Evolutionary conservation across 2,888 invertebrate genomes (phyloP).

Genomic region (Melanostoma mellinum): DNA sequence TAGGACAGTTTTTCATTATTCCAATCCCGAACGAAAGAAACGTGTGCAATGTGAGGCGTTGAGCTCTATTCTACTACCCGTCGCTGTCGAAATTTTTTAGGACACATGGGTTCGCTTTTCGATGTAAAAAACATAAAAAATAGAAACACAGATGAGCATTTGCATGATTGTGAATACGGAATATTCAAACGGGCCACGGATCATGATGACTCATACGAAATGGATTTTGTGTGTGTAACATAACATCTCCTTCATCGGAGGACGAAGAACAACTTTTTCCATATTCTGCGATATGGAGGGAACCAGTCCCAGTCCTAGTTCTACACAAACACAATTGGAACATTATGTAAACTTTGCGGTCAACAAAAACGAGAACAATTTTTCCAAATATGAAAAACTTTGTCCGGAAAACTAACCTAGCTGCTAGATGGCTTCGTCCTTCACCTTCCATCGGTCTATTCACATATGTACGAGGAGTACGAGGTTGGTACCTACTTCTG

Average conservation of each 20-base stretch:
- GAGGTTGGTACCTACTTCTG: background rate
- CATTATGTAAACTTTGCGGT: slow-evolving; percentile 23
- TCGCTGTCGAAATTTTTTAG: slow-evolving; percentile 27
- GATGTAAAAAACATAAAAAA: background rate
- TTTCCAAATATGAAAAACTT: slow-evolving; percentile 39
- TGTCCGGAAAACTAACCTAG: background rate
- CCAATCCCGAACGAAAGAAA: slow-evolving; percentile 12
- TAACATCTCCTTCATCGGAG: slow-evolving; percentile 25
- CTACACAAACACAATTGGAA: background rate
- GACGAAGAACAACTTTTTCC: slow-evolving; percentile 52
- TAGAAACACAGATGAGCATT: background rate
- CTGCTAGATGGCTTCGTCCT: slow-evolving; percentile 2
- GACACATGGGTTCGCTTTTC: background rate
- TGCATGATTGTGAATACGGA: background rate
- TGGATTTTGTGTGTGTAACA: slow-evolving; percentile 23
- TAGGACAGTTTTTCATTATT: slow-evolving; percentile 50
- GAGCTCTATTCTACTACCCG: background rate
- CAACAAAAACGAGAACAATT: slow-evolving; percentile 5
- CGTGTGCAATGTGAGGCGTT: background rate
- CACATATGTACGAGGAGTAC: background rate
- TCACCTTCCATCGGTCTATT: background rate
- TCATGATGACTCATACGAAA: slow-evolving; percentile 54
- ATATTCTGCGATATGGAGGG: slow-evolving; percentile 10
- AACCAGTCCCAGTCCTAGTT: too few species aligned
- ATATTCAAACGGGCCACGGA: slow-evolving; percentile 13